Evolutionary conservation across 1,140 invertebrate genomes (phyloP), one percentile per base, ranked within the genome.

Genomic region (Vollenhovia emeryi): DNA sequence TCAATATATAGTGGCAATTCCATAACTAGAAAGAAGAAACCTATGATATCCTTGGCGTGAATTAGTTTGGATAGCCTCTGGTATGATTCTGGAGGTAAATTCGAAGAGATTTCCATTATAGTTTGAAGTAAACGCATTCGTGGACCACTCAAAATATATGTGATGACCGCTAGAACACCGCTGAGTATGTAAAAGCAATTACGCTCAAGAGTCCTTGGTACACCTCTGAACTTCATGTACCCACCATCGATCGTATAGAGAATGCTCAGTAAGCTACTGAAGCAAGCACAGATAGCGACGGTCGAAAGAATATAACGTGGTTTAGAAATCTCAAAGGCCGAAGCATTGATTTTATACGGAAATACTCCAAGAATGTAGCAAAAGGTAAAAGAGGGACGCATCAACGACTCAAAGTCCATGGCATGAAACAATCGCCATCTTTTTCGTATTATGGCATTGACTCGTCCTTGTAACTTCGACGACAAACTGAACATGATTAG

Each of bases 11-110:
- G 92, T 7, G 82, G 71, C 2, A 66, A 0, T 36, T 92, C 82
- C 0, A 36, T 4, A 0, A 89, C 0, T 0, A 94, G 3, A 27
- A 91, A 79, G 36, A 40, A 0, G n/a, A 92, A 92, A 0, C 91
- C 89, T 2, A 92, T 5, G 0, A 93, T 71, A 45, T 94, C 93
- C 36, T 94, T 93, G 0, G 62, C 9, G 8, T 93, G 91, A 18
- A 93, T 78, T 4, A 86, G 69, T 79, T 68, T 91, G 0, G 91
- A 85, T 5, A 91, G 71, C 21, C 60, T 43, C 24, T 76, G 68
- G n/a, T 92, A 94, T 1, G 86, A 74, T 13, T 86, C 55, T 0
- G 52, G 0, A 0, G 93, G 87, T 0, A 94, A 33, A 18, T 86
- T 86, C 0, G 83, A 62, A 4, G 93, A 91, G 0, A 87, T 52